These are phyloP conservation scores for Synergus umbraculus DNA, from an alignment of 2,888 invertebrate species.

Conservation along the genomic window DNA sequence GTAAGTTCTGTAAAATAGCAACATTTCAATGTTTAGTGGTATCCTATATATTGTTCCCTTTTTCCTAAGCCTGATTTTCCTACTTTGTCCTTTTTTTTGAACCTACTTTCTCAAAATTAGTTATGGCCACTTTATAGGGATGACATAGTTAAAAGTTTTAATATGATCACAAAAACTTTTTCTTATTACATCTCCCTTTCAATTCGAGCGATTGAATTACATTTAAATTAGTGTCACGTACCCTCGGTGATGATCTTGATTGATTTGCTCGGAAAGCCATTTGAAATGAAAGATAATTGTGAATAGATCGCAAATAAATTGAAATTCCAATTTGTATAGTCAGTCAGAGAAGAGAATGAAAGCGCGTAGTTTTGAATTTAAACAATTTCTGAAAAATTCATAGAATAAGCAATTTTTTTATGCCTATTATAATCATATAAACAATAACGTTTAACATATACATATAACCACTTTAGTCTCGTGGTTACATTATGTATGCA, in stretches of 20 bases:
- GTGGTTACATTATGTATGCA: conserved; percentile 24
- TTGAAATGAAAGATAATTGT: no score
- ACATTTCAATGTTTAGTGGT: no score
- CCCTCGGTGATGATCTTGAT: not conserved
- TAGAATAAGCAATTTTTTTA: no score
- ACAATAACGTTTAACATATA: not conserved
- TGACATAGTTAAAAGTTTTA: not conserved
- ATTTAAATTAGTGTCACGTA: not conserved
- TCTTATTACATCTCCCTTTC: not conserved
- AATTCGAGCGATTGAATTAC: not conserved
- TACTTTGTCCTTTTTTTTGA: no score
- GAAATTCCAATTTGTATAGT: no score
- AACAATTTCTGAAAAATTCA: not conserved
- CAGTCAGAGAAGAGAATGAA: not conserved
- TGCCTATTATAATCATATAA: not conserved
- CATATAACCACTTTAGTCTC: not conserved
- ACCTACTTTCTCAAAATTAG: no score
- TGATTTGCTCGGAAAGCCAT: not conserved
- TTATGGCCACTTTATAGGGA: not conserved
- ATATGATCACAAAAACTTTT: not conserved
- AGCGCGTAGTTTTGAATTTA: not conserved
- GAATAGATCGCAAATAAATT: no score
- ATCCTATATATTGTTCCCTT: no score
- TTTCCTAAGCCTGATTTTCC: no score
- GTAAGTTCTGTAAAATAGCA: no score